Conservation (phyloP, 1,140 invertebrate species). For the Conus betulinus region DNA sequence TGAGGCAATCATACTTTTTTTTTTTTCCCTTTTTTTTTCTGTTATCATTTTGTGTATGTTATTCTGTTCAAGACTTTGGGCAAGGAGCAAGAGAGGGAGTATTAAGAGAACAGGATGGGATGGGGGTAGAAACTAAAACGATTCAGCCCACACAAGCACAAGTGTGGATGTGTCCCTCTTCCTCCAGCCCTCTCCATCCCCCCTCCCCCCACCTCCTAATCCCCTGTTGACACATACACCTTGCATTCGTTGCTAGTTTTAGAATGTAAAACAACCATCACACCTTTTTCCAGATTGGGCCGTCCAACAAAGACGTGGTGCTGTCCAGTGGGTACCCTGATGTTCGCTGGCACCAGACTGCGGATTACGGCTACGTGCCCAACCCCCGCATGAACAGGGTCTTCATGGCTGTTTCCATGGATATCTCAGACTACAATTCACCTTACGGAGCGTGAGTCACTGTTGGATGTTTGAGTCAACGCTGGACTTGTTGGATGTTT, state of each 20-base stretch:
- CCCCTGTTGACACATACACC: background rate
- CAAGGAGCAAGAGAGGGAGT: no score
- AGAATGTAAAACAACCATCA: no score
- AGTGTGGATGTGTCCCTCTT: background rate
- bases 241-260: background rate
- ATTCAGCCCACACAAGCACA: background rate
- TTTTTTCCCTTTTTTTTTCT: background rate
- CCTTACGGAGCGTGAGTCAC: constrained; percentile 28
- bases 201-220: background rate
- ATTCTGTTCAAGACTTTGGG: background rate
- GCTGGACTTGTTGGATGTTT: no score
- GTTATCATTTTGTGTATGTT: background rate
- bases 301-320: background rate
- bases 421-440: constrained; percentile 64
- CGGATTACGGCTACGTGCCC: constrained; percentile 61
- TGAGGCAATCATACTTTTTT: background rate
- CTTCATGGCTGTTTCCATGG: constrained; percentile 62
- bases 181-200: no score
- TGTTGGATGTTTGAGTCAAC: no score
- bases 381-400: constrained; percentile 41
- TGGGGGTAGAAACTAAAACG: background rate
- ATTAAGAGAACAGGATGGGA: no score
- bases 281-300: background rate
- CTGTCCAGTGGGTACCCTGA: constrained; percentile 51
- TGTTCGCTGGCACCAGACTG: constrained; percentile 68